A percentile compares a stretch with the other conserved stretches of the same genome.
These are phyloP conservation scores for Subanguina moxae DNA, from an alignment of 1,140 invertebrate species.

Conservation along the genomic window DNA sequence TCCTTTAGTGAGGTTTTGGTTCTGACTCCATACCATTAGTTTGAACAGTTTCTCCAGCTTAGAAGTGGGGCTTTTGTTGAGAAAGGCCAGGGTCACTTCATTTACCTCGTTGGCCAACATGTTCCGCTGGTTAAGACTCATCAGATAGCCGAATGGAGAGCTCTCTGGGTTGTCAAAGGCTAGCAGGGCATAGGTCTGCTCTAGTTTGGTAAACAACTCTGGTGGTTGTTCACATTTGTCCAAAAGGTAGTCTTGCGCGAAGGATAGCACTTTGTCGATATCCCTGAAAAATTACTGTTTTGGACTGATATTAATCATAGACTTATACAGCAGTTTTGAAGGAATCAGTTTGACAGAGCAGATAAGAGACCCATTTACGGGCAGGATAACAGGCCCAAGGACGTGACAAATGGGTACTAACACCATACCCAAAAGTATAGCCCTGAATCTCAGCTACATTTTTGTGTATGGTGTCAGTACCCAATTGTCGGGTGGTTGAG, in stretches of 20 bases:
- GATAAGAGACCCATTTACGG: too few species aligned
- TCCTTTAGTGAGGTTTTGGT: slow-evolving; percentile 26
- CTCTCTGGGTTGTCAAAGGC: slow-evolving; percentile 92
- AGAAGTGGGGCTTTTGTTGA: slow-evolving; percentile 30
- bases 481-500: too few species aligned
- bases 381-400: too few species aligned
- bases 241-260: slow-evolving; percentile 38
- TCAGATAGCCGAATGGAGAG: slow-evolving; percentile 87
- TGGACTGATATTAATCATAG: too few species aligned
- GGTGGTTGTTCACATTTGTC: slow-evolving; percentile 40
- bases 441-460: too few species aligned
- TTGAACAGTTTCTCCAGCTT: slow-evolving; percentile 32
- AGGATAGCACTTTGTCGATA: slow-evolving; percentile 39
- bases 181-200: slow-evolving; percentile 81
- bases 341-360: too few species aligned
- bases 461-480: too few species aligned
- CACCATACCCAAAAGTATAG: too few species aligned
- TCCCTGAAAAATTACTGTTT: slow-evolving; percentile 28
- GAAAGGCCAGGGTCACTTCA: slow-evolving; percentile 21
- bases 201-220: slow-evolving; percentile 61
- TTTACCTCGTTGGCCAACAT: slow-evolving; percentile 39
- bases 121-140: slow-evolving; percentile 76
- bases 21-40: slow-evolving; percentile 44
- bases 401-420: too few species aligned
- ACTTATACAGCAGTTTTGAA: too few species aligned